Evolutionary conservation across 2,888 invertebrate genomes (phyloP).

Genomic region (Drosophila helvetica): DNA sequence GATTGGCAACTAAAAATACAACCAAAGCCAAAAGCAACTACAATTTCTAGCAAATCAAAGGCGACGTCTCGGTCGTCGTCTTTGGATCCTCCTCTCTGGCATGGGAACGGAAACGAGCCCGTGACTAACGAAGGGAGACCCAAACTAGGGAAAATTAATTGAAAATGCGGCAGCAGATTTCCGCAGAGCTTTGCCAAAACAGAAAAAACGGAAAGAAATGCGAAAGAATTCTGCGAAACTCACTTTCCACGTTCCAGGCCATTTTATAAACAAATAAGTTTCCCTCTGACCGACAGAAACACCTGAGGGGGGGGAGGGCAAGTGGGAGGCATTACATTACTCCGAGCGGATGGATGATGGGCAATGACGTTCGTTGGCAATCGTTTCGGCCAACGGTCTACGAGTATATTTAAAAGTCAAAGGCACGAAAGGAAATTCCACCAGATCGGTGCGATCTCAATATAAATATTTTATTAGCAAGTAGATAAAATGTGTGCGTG

Average conservation of each 20-base stretch:
- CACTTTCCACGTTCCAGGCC: conserved; percentile 56
- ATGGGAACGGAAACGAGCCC: too few relatives aligned
- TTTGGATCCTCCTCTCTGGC: not conserved
- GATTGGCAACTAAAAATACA: conserved; percentile 72
- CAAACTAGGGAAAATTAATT: conserved; percentile 58
- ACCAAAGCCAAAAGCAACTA: conserved; percentile 15
- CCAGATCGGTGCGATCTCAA: conserved; percentile 47
- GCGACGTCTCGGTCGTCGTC: conserved; percentile 63
- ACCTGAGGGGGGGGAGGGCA: conserved; percentile 12
- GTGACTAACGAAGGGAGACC: conserved; percentile 36
- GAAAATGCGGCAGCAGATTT: conserved; percentile 54
- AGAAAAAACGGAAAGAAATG: conserved; percentile 45
- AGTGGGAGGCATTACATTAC: conserved; percentile 35
- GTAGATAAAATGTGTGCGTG: conserved; percentile 65
- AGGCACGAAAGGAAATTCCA: conserved; percentile 70
- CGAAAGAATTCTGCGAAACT: conserved; percentile 2
- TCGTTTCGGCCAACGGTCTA: conserved; percentile 47
- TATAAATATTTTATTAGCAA: conserved; percentile 67
- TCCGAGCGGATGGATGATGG: conserved; percentile 51
- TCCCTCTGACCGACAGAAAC: conserved; percentile 16
- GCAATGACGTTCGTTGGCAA: conserved; percentile 44
- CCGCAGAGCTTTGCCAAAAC: conserved; percentile 69
- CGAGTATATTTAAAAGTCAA: conserved; percentile 70
- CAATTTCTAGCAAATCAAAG: conserved; percentile 68
- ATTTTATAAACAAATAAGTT: conserved; percentile 33